Conservation (phyloP, 2,113 vertebrate genomes). For the Anhinga rufa region DNA sequence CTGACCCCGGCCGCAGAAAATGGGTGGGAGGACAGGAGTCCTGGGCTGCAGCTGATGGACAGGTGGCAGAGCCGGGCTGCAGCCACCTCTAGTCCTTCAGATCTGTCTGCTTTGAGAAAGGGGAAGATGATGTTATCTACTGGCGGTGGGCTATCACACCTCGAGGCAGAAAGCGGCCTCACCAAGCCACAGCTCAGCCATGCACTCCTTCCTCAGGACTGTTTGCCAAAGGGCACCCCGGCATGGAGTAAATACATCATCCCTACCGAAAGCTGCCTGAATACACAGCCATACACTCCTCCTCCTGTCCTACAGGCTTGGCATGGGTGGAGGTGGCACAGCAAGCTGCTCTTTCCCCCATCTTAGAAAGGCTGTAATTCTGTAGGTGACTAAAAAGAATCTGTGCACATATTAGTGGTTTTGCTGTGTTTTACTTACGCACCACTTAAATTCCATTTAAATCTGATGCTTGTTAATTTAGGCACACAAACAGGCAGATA, state of each 20-base stretch:
- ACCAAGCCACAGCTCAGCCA: neutral
- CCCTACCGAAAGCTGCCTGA: neutral
- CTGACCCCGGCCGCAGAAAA: neutral
- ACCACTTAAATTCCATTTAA: neutral
- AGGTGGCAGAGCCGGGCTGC: neutral
- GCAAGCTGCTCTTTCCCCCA: neutral
- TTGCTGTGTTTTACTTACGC: neutral
- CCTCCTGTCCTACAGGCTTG: neutral
- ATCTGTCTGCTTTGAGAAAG: neutral
- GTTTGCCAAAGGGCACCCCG: neutral
- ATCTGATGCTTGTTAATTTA: neutral
- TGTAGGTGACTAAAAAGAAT: neutral
- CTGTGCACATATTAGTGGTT: neutral
- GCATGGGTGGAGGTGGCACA: neutral
- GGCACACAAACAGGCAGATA: neutral
- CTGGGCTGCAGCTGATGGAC: neutral
- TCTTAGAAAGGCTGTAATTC: neutral
- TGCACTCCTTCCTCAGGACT: neutral
- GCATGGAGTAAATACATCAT: neutral
- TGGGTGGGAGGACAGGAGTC: neutral
- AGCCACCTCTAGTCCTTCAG: neutral
- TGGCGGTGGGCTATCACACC: neutral
- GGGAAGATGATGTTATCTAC: neutral
- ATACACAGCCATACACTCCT: neutral
- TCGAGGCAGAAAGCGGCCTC: fast-evolving